Conservation (phyloP, 2,113 vertebrate species). For the Myotis davidii region DNA sequence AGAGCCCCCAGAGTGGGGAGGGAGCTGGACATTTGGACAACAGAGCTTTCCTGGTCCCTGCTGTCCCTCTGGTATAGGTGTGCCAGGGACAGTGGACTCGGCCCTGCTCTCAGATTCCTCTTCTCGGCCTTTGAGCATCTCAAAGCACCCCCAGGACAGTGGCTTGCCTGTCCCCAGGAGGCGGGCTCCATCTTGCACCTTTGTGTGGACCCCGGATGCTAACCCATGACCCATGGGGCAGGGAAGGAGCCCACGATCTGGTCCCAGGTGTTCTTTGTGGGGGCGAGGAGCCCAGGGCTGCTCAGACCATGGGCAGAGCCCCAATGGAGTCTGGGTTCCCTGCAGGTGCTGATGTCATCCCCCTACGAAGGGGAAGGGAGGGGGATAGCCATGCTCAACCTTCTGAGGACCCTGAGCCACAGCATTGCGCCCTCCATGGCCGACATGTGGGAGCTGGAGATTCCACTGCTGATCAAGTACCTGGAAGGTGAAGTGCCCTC, state of each 20-base stretch:
- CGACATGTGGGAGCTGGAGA: conserved; percentile 67
- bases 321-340: neutral
- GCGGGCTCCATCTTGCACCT: neutral
- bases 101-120: neutral
- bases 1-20: neutral
- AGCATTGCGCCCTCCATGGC: conserved; percentile 70
- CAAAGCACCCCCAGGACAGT: rapidly evolving
- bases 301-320: neutral
- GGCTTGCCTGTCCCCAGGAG: neutral
- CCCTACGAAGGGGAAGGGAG: conserved; percentile 76
- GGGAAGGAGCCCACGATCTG: rapidly evolving
- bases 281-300: rapidly evolving
- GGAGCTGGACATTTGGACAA: neutral
- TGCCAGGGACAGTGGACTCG: neutral
- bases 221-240: rapidly evolving
- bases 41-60: neutral
- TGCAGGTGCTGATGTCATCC: conserved; percentile 73
- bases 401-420: conserved; percentile 69
- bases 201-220: neutral
- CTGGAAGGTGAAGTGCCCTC: conserved; percentile 69
- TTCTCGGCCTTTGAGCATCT: neutral
- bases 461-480: conserved; percentile 67
- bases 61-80: neutral
- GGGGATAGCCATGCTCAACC: conserved; percentile 71
- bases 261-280: neutral